Conservation (phyloP, 2,888 invertebrate genomes). For the Pseudococcus longispinus region DNA sequence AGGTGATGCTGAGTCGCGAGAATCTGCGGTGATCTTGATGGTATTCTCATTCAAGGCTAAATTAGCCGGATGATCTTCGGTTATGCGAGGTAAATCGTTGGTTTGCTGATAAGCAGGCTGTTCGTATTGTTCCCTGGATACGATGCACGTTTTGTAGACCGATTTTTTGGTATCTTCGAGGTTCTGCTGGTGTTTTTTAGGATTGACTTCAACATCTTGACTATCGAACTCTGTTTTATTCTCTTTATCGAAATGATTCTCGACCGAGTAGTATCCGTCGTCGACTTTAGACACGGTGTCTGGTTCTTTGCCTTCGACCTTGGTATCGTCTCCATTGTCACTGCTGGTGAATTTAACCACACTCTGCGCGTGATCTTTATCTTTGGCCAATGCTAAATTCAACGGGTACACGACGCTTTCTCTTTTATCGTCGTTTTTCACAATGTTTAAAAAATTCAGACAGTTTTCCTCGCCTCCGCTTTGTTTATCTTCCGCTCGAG, state of each 20-base stretch:
- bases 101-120: neutral
- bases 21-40: neutral
- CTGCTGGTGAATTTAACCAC: neutral
- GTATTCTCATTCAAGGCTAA: neutral
- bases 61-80: neutral
- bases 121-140: conserved; percentile 47
- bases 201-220: neutral
- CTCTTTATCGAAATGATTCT: conserved; percentile 42
- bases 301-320: neutral
- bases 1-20: neutral
- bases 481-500: neutral
- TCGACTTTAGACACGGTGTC: conserved; percentile 28
- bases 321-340: neutral
- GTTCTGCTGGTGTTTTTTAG: neutral
- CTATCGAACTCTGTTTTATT: neutral
- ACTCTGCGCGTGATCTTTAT: neutral
- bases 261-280: conserved; percentile 47
- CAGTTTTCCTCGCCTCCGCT: neutral
- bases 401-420: conserved; percentile 32
- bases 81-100: neutral
- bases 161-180: neutral
- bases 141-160: conserved; percentile 42
- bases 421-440: neutral
- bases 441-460: neutral
- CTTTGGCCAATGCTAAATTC: conserved; percentile 44